Base-by-base conservation (phyloP, 1,140 invertebrate species). In the Trypoxylus dichotomus region DNA sequence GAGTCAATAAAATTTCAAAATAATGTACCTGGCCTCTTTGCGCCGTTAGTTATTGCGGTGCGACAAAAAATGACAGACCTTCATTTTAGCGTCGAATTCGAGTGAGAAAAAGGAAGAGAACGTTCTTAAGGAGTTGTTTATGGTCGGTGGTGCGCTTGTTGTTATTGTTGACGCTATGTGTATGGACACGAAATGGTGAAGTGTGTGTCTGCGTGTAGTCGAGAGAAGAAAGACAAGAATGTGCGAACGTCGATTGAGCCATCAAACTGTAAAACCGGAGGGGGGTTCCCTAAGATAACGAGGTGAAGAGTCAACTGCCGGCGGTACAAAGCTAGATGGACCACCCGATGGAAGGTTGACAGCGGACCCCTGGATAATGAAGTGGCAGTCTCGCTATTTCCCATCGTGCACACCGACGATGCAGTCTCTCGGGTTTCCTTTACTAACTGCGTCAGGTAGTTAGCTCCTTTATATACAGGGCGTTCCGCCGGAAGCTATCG, bases 231-330 rank as follows among this genome's bases (percentile, higher is more conserved):
- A 29, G 47, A 58, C 47, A 68, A 68, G 76, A 42, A 82, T 79
- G 80, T 79, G 81, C 79, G 80, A 81, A 81, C 71, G 73, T 73
- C 78, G 79, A 82, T 82, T 82, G 80, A 82, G 81, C 80, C 81
- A 78, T 82, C 81, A 81, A 74, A 78, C 43, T 41, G 72, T 74
- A 41, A 43, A 74, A 43, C 29, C 41, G 72, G 41, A 68, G 76
- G 74, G 78, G 79, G 77, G 47, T 54, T 72, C 74, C 77, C 76
- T 75, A 60, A 29, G 80, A 78, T 79, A 82, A 82, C 81, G 79
- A 81, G 80, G 80, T 79, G 80, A 77, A 77, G 76, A 79, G 73
- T 79, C 79, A 77, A 47, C 63, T 32, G 41, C 58, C 78, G 78
- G 76, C 76, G 78, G 21, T 76, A 75, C 78, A 77, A 80, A 79